phyloP scores from a whole-genome alignment of 2,797 vertebrate genomes.

The Erethizon dorsatum region DNA sequence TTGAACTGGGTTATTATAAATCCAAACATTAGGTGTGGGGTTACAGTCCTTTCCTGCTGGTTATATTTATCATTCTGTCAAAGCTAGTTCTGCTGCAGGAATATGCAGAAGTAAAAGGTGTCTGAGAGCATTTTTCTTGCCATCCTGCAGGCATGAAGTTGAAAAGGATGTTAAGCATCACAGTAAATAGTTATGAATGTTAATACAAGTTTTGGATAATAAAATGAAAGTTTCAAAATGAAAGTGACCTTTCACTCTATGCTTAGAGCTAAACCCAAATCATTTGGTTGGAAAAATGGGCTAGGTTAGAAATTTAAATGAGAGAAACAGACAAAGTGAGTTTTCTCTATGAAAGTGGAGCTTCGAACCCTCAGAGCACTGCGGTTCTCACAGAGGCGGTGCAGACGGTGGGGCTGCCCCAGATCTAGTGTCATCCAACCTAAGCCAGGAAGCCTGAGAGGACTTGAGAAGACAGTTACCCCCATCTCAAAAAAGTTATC shows the following conservation, averaged over 20 bases:
- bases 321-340: slow-evolving; percentile 25
- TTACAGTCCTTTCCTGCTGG: slow-evolving; percentile 16
- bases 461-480: not conserved
- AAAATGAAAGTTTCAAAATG: slow-evolving; percentile 31
- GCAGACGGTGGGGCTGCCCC: not conserved
- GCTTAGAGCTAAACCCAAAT: slow-evolving; percentile 40
- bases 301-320: slow-evolving; percentile 60
- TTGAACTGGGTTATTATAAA: not conserved
- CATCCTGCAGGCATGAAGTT: not conserved
- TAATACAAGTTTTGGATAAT: not conserved
- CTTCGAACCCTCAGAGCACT: not conserved
- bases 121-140: not conserved
- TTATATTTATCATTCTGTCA: slow-evolving; percentile 63
- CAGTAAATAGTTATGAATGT: not conserved
- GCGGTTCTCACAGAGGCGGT: not conserved
- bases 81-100: slow-evolving; percentile 8
- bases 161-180: slow-evolving; percentile 32
- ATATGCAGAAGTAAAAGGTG: not conserved
- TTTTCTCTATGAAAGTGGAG: slow-evolving; percentile 13
- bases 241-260: slow-evolving; percentile 49
- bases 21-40: not conserved
- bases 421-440: not conserved
- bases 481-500: not conserved
- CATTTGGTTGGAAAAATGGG: slow-evolving; percentile 18
- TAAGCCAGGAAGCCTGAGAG: not conserved